Evolutionary conservation across 2,797 vertebrate genomes (phyloP).

Genomic region (Rhinichthys osculus): DNA sequence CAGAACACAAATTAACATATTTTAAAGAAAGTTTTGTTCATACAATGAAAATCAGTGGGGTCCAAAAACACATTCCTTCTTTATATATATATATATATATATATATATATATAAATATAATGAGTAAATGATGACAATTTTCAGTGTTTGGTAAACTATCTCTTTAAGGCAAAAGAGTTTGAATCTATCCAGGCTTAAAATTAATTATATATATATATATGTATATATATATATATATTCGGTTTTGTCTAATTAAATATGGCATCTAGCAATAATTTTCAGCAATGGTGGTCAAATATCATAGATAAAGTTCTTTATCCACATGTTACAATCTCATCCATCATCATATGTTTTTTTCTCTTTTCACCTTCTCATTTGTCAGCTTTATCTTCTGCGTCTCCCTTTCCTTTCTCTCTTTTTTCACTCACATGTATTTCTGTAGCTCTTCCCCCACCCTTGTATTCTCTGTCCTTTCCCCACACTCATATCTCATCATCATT

Average conservation of each 20-base stretch:
- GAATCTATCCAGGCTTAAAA: no score
- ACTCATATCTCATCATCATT: slow-evolving; percentile 62
- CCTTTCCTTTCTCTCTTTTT: slow-evolving; percentile 53
- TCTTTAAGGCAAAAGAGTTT: no score
- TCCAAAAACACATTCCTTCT: neutral
- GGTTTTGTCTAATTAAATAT: slow-evolving; percentile 1
- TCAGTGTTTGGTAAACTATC: no score
- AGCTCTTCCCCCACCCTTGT: slow-evolving; percentile 65
- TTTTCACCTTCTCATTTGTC: slow-evolving; percentile 62
- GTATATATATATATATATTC: no score
- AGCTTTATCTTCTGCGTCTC: slow-evolving; percentile 45
- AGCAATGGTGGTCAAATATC: slow-evolving; percentile 69
- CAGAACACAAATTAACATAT: neutral
- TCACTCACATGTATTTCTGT: slow-evolving; percentile 58
- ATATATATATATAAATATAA: neutral
- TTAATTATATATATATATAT: no score
- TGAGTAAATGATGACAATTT: neutral
- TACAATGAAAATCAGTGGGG: neutral
- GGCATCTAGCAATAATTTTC: slow-evolving; percentile 73
- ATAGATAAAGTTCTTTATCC: slow-evolving; percentile 73
- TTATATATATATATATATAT: no score
- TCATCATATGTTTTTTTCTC: slow-evolving; percentile 56
- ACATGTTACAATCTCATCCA: slow-evolving; percentile 54
- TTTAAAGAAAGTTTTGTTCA: neutral
- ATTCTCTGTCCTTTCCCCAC: slow-evolving; percentile 63